A percentile compares a stretch with the other conserved stretches of the same genome.
Conservation (phyloP, 2,888 invertebrate species). For the Sceliomorpha sp. region DNA sequence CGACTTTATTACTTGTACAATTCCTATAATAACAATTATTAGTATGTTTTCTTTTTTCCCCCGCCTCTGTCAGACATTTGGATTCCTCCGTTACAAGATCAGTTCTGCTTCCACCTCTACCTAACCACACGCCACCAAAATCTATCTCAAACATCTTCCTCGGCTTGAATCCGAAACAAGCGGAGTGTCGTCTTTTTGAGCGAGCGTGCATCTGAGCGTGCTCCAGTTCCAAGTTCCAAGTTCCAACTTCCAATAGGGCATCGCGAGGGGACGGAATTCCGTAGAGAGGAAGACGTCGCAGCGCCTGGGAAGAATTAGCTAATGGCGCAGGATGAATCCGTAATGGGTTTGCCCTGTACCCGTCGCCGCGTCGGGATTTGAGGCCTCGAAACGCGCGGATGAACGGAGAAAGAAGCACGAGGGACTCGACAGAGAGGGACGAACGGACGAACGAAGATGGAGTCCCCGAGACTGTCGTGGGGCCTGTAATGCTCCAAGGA, state of each 20-base stretch:
- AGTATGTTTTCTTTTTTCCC: no score
- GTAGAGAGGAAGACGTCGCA: conserved; percentile 70
- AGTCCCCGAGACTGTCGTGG: conserved; percentile 61
- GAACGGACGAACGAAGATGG: conserved; percentile 36
- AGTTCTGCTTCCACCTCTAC: no score
- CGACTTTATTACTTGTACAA: no score
- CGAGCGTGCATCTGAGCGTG: conserved; percentile 48
- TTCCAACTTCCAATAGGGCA: conserved; percentile 40
- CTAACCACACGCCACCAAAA: no score
- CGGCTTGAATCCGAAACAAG: conserved; percentile 10
- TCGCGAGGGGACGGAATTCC: conserved; percentile 53
- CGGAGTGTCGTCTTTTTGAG: conserved; percentile 19
- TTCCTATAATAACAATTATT: no score
- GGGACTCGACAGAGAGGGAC: conserved; percentile 20
- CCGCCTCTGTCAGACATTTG: no score
- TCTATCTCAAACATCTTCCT: conserved; percentile 16
- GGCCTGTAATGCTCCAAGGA: conserved; percentile 79
- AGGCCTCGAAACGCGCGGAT: conserved; percentile 47
- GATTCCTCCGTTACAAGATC: no score
- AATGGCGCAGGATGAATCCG: conserved; percentile 80
- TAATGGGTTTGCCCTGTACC: conserved; percentile 79
- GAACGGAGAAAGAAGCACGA: conserved; percentile 30
- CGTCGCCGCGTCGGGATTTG: conserved; percentile 70
- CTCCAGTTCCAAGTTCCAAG: conserved; percentile 48
- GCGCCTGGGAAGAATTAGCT: conserved; percentile 77